Evolutionary conservation across 2,797 vertebrate genomes (phyloP).

Genomic region (Micrastur ruficollis): DNA sequence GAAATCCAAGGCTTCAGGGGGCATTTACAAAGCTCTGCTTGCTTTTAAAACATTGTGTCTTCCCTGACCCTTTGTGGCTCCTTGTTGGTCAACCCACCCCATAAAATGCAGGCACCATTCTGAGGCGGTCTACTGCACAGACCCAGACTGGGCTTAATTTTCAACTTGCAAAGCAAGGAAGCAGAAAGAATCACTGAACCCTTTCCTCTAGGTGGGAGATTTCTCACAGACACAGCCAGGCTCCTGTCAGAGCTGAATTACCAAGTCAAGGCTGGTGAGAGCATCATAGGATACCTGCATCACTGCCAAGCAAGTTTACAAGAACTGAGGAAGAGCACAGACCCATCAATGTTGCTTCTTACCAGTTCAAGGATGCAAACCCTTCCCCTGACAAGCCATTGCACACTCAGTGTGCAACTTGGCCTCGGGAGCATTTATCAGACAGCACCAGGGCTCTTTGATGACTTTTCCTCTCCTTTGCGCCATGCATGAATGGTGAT

Average conservation of each 20-base stretch:
- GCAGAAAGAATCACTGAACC: background rate
- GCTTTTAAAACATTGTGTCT: background rate
- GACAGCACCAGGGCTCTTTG: background rate
- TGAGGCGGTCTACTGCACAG: background rate
- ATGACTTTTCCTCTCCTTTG: background rate
- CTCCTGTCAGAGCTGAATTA: background rate
- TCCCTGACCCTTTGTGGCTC: background rate
- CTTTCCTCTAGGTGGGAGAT: background rate
- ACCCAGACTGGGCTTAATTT: background rate
- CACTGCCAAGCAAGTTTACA: background rate
- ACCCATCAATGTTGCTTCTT: fast-evolving
- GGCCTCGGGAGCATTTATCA: background rate
- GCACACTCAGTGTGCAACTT: fast-evolving
- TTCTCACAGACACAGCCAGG: background rate
- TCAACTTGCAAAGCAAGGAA: background rate
- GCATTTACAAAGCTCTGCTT: background rate
- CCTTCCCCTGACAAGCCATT: background rate
- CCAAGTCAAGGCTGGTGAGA: background rate
- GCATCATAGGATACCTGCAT: background rate
- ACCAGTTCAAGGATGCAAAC: background rate
- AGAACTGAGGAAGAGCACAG: background rate
- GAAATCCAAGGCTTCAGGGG: background rate
- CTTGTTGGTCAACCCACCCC: background rate
- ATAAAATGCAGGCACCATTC: background rate
- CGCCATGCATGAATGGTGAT: background rate